Percentiles rank a stretch among this genome's conserved stretches.
These are phyloP conservation scores for Chaenogobius annularis DNA, from an alignment of 2,113 vertebrate species.

Conservation along the genomic window DNA sequence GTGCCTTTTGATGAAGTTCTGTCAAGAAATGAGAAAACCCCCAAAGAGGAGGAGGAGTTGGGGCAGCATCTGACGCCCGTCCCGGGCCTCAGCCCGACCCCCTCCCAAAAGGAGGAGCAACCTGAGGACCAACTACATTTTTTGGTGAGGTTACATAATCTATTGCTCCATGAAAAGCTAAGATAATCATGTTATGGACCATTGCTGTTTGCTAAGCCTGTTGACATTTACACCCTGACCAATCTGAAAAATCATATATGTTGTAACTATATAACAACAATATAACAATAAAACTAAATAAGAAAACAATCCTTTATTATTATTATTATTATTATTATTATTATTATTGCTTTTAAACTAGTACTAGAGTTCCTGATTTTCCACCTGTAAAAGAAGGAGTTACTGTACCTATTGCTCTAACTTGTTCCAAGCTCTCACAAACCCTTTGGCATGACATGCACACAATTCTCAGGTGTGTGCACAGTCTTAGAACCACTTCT, in stretches of 20 bases:
- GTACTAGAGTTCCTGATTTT: too few species aligned
- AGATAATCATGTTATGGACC: too few species aligned
- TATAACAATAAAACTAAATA: neutral
- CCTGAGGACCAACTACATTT: slow-evolving; percentile 68
- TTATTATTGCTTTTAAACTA: too few species aligned
- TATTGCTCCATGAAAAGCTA: neutral
- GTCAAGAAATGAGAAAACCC: slow-evolving; percentile 67
- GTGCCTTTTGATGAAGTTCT: slow-evolving; percentile 72
- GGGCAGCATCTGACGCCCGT: slow-evolving; percentile 63
- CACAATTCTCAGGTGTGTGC: neutral
- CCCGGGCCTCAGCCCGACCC: slow-evolving; percentile 61
- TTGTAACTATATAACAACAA: neutral
- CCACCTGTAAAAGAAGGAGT: too few species aligned
- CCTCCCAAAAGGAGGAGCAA: slow-evolving; percentile 62
- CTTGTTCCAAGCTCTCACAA: too few species aligned
- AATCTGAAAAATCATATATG: neutral
- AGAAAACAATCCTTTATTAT: too few species aligned
- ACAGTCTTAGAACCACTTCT: neutral
- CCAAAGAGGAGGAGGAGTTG: slow-evolving; percentile 73
- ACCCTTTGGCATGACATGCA: neutral
- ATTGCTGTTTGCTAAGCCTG: too few species aligned
- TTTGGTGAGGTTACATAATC: slow-evolving; percentile 62
- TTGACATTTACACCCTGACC: too few species aligned
- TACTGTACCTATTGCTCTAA: too few species aligned
- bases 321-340: too few species aligned